phyloP scores from a whole-genome alignment of 2,888 invertebrate species.

The Acrobasis repandana region DNA sequence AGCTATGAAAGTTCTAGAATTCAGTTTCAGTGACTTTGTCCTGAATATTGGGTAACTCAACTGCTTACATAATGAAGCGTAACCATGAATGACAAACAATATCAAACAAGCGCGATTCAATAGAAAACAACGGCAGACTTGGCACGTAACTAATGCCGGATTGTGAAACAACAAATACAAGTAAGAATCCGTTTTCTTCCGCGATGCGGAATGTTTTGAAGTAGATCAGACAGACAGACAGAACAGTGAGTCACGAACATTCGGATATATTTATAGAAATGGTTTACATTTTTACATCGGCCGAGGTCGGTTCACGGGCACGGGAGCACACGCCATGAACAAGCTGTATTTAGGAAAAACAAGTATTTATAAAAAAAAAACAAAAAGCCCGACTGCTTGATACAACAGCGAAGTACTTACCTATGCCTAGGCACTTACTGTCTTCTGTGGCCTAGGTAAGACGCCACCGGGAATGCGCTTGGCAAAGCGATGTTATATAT shows the following conservation, averaged over 20 bases:
- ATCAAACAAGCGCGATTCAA: conserved; percentile 12
- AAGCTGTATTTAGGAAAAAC: not conserved
- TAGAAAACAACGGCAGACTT: conserved; percentile 17
- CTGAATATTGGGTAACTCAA: not conserved
- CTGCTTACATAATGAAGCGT: not conserved
- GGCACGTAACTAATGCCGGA: conserved; percentile 8
- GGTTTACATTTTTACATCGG: conserved; percentile 53
- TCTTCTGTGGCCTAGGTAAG: no score
- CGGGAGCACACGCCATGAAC: conserved; percentile 19
- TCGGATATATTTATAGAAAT: conserved; percentile 50
- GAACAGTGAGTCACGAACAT: conserved; percentile 44
- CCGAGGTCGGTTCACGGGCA: conserved; percentile 58
- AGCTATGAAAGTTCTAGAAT: not conserved
- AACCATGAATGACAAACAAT: conserved; percentile 6
- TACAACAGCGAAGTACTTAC: no score
- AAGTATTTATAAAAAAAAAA: no score
- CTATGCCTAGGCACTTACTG: no score
- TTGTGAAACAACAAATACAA: conserved; percentile 15
- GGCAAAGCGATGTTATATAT: no score
- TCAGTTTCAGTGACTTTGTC: not conserved
- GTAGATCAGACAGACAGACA: conserved; percentile 30
- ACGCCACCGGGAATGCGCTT: no score
- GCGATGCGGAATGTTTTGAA: conserved; percentile 23
- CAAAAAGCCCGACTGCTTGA: no score
- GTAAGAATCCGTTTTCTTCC: conserved; percentile 23